Evolutionary conservation across 1,140 invertebrate genomes (phyloP).

Genomic region (Grapholita molesta): DNA sequence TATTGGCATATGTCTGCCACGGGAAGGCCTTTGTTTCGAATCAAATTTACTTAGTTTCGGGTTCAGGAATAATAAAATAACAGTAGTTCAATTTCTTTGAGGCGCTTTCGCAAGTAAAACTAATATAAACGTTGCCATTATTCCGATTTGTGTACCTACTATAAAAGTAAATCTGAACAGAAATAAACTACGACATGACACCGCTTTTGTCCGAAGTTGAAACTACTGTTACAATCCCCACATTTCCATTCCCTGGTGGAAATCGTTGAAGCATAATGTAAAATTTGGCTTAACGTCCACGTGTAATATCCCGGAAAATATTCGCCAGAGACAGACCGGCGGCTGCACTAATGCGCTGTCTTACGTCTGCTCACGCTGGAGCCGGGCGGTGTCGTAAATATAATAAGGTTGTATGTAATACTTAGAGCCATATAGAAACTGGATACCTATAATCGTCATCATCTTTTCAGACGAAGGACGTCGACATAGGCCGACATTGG

Average conservation of each 20-base stretch:
- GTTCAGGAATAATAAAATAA: neutral
- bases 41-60: constrained; percentile 7
- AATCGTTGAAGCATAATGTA: constrained; percentile 16
- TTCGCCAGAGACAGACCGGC: constrained; percentile 6
- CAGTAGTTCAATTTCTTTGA: neutral
- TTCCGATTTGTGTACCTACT: neutral
- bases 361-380: neutral
- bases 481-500: too few relatives aligned
- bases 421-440: neutral
- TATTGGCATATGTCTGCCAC: constrained; percentile 10
- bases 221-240: constrained; percentile 12
- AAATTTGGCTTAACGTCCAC: constrained; percentile 16
- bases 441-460: neutral
- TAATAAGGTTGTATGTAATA: too few relatives aligned
- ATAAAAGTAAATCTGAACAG: neutral
- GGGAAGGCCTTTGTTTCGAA: constrained; percentile 5
- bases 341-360: constrained; percentile 11
- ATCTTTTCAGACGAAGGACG: too few relatives aligned
- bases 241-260: neutral
- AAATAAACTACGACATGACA: neutral
- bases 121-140: neutral
- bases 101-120: neutral
- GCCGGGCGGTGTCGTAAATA: neutral
- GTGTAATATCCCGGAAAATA: constrained; percentile 17
- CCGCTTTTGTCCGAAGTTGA: constrained; percentile 4